Conservation (phyloP, 2,113 vertebrate species). For the Entomyzon cyanotis region DNA sequence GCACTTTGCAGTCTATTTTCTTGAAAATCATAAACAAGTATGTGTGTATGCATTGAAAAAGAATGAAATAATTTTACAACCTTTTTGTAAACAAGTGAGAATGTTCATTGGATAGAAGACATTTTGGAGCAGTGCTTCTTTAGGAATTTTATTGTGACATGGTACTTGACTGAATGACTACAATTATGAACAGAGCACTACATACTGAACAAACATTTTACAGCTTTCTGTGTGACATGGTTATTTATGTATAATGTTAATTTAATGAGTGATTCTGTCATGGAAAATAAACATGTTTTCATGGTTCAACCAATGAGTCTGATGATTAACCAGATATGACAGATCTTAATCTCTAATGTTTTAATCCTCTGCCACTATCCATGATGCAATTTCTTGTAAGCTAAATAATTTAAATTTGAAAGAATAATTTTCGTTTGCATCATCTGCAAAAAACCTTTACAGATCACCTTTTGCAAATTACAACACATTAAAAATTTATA, state of each 20-base stretch:
- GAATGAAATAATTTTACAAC: background rate
- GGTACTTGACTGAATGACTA: background rate
- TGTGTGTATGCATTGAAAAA: background rate
- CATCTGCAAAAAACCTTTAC: background rate
- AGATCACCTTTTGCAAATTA: background rate
- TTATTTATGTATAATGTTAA: background rate
- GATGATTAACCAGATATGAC: slow-evolving; percentile 27
- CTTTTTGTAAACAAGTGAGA: background rate
- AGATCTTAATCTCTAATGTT: slow-evolving; percentile 34
- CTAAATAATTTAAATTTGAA: slow-evolving; percentile 46
- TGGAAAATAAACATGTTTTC: slow-evolving; percentile 47
- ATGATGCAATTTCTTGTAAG: background rate
- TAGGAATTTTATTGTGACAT: background rate
- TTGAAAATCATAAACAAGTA: background rate
- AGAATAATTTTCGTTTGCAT: slow-evolving; percentile 9
- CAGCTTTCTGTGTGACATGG: background rate
- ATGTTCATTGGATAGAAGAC: background rate
- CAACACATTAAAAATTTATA: background rate
- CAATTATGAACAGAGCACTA: background rate
- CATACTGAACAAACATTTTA: background rate
- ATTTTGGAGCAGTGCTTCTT: background rate
- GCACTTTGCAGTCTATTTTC: background rate
- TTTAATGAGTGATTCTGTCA: slow-evolving; percentile 11
- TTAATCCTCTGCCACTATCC: slow-evolving; percentile 25
- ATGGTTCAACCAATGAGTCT: slow-evolving; percentile 20